These are phyloP conservation scores for Dorcus parallelipipedus DNA, from an alignment of 2,888 invertebrate species.

Conservation along the genomic window DNA sequence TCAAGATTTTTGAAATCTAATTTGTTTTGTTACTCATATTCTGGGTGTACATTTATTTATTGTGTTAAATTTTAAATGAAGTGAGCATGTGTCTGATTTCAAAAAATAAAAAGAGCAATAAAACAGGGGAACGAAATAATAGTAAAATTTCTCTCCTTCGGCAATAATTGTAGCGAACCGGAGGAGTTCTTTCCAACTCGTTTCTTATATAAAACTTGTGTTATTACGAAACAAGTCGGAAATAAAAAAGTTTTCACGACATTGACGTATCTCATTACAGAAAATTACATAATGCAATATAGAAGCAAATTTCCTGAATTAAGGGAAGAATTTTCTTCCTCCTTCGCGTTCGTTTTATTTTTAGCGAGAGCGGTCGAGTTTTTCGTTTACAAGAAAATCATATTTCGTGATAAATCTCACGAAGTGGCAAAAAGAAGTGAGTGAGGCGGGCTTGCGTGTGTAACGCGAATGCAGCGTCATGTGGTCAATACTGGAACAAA, in stretches of 20 bases:
- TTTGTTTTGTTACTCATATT: no score
- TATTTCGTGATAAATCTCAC: constrained; percentile 40
- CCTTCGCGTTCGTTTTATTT: constrained; percentile 9
- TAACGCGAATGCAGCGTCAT: constrained; percentile 14
- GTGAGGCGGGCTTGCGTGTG: constrained; percentile 29
- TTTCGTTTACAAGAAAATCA: constrained; percentile 31
- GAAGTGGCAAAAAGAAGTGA: constrained; percentile 32
- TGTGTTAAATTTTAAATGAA: no score
- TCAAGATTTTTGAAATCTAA: no score
- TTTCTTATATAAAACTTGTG: background rate
- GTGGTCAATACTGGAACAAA: constrained; percentile 2
- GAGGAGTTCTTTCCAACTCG: no score
- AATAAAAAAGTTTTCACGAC: constrained; percentile 8
- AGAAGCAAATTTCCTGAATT: constrained; percentile 16
- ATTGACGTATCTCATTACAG: constrained; percentile 18
- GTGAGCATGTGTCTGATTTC: no score
- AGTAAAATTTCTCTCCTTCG: no score
- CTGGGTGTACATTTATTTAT: no score
- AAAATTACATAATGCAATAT: constrained; percentile 13
- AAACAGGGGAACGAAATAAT: no score
- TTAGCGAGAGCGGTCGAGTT: constrained; percentile 11
- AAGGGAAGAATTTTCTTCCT: background rate
- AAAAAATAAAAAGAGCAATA: no score
- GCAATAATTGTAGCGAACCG: no score
- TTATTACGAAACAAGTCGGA: background rate